A percentile compares a stretch with the other conserved stretches of the same genome.
phyloP scores from a whole-genome alignment of 2,888 invertebrate genomes.

The Opisthograptis luteolata region DNA sequence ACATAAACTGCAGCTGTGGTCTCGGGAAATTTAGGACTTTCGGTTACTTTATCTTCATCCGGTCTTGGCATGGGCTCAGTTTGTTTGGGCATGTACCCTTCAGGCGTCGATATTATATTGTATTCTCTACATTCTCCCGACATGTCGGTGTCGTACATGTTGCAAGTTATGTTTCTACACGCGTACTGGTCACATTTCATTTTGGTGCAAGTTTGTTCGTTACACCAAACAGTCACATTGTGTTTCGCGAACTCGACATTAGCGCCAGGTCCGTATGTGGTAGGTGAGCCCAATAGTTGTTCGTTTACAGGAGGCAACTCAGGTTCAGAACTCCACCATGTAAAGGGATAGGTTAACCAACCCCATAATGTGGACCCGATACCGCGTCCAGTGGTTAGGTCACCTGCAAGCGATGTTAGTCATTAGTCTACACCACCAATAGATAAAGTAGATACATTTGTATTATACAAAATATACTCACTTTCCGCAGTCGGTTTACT shows the following conservation, averaged over 20 bases:
- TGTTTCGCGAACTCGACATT: conserved; percentile 59
- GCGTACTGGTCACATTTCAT: conserved; percentile 67
- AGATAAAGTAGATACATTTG: background rate
- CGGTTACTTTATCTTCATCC: conserved; percentile 27
- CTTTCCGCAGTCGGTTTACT: conserved; percentile 62
- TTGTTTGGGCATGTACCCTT: conserved; percentile 44
- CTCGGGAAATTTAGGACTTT: conserved; percentile 17
- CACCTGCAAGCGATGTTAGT: conserved; percentile 64
- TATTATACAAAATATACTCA: conserved; percentile 51
- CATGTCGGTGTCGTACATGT: conserved; percentile 76
- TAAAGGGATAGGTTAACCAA: conserved; percentile 76
- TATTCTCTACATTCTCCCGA: conserved; percentile 73
- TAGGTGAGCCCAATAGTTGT: conserved; percentile 47
- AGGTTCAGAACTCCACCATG: conserved; percentile 65
- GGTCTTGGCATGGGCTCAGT: conserved; percentile 34
- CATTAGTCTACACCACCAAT: conserved; percentile 10
- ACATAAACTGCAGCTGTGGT: conserved; percentile 17
- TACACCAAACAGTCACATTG: conserved; percentile 75
- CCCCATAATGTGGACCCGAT: conserved; percentile 72
- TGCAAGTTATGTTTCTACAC: conserved; percentile 72
- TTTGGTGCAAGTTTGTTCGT: conserved; percentile 78
- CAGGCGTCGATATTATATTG: conserved; percentile 52
- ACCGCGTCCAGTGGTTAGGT: conserved; percentile 63
- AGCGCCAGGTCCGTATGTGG: conserved; percentile 48
- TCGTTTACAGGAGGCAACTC: conserved; percentile 48